Evolutionary conservation across 1,140 invertebrate species (phyloP).

Genomic region (Drosophila prosaltans): DNA sequence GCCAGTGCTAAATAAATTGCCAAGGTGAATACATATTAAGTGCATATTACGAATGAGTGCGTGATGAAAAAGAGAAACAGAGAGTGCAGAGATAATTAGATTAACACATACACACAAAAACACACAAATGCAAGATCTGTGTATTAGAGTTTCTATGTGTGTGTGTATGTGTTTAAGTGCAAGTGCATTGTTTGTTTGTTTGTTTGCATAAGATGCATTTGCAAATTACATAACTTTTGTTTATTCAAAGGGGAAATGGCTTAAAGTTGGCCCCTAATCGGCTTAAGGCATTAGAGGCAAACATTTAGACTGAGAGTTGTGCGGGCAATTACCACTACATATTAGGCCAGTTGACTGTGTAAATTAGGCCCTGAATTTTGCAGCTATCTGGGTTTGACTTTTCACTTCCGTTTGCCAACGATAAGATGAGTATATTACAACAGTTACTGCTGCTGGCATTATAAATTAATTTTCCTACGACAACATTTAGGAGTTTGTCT

Average conservation of each 20-base stretch:
- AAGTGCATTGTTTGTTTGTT: conserved; percentile 26
- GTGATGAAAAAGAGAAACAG: neutral
- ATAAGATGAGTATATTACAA: conserved; percentile 9
- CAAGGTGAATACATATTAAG: conserved; percentile 49
- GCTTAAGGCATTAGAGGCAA: conserved; percentile 52
- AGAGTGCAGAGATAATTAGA: conserved; percentile 15
- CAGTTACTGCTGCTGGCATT: conserved; percentile 40
- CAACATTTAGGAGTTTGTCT: too few relatives aligned
- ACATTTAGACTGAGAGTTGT: neutral
- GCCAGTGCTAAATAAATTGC: conserved; percentile 70
- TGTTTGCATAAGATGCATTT: conserved; percentile 43
- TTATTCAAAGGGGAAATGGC: conserved; percentile 50
- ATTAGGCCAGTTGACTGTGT: conserved; percentile 1
- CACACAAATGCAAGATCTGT: neutral
- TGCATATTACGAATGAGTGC: conserved; percentile 44
- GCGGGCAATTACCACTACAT: conserved; percentile 34
- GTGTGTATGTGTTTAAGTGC: conserved; percentile 3
- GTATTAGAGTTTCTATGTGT: neutral
- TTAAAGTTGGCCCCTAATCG: conserved; percentile 61
- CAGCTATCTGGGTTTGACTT: conserved; percentile 33
- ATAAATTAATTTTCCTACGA: conserved; percentile 47
- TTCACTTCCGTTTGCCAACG: conserved; percentile 52
- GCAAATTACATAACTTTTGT: conserved; percentile 42
- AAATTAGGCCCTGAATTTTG: neutral
- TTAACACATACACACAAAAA: neutral